These are phyloP conservation scores for Myopa testacea DNA, from an alignment of 2,888 invertebrate genomes.

Conservation along the genomic window DNA sequence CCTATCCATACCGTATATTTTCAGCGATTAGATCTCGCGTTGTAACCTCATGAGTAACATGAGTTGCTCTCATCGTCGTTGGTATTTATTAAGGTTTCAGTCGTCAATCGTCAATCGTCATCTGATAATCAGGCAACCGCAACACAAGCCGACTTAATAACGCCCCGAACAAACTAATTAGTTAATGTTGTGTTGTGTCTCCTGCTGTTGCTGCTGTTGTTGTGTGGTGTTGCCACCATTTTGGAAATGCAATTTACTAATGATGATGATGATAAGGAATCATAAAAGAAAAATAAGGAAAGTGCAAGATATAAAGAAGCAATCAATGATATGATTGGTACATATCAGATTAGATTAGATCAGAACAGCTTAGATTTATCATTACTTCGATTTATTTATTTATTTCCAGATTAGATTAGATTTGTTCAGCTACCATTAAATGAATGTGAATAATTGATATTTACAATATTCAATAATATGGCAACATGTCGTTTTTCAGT, in stretches of 20 bases:
- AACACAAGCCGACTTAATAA: constrained; percentile 27
- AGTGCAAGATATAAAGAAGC: background rate
- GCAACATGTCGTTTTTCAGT: too few species aligned
- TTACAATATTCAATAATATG: too few species aligned
- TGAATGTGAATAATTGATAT: too few species aligned
- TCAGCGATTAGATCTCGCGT: constrained; percentile 20
- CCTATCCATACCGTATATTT: background rate
- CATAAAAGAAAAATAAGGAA: background rate
- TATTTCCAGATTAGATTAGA: too few species aligned
- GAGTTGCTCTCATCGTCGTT: background rate
- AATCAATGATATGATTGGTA: background rate
- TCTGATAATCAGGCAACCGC: constrained; percentile 29
- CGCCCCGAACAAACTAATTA: constrained; percentile 31
- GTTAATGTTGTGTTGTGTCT: constrained; percentile 24
- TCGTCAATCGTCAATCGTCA: background rate
- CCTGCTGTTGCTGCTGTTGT: too few species aligned
- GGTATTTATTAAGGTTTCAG: constrained; percentile 21
- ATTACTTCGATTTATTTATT: too few species aligned
- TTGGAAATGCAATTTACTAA: background rate
- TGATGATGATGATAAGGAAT: background rate
- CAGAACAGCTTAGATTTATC: too few species aligned
- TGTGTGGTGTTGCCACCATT: constrained; percentile 18
- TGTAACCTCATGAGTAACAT: background rate
- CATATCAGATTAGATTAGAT: too few species aligned
- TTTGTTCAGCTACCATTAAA: too few species aligned